Percentiles rank a stretch among this genome's conserved stretches.
Evolutionary conservation across 92 coral and sea anemone species (phyloP).

Genomic region (Galaxea fascicularis): DNA sequence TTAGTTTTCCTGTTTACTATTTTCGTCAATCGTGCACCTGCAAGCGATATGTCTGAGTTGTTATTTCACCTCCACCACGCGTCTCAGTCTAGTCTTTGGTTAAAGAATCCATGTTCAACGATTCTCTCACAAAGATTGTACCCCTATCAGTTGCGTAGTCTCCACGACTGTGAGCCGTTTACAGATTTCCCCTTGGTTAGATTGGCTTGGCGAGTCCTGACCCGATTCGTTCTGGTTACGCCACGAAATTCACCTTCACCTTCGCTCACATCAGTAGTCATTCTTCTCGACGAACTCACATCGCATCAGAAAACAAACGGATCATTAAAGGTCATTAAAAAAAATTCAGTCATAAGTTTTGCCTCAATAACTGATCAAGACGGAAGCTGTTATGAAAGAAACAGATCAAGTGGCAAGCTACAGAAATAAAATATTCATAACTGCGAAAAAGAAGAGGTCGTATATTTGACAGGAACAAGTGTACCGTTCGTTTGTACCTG

Average conservation of each 20-base stretch:
- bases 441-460: neutral
- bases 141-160: neutral
- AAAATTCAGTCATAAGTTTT: neutral
- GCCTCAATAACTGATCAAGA: neutral
- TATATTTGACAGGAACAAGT: constrained; percentile 42
- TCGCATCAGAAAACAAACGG: neutral
- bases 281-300: neutral
- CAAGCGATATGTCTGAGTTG: neutral
- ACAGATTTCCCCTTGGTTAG: neutral
- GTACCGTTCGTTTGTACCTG: constrained; percentile 33
- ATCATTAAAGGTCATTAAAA: no score
- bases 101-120: neutral
- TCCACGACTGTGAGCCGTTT: neutral
- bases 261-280: neutral
- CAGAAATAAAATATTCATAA: constrained; percentile 42
- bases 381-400: neutral
- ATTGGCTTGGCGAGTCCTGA: no score
- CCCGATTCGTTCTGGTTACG: neutral
- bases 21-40: constrained; percentile 2
- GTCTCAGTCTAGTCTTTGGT: neutral
- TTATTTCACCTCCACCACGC: neutral
- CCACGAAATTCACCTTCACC: neutral
- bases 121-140: neutral
- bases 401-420: neutral
- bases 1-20: neutral